Percentiles rank a stretch among this genome's conserved stretches.
phyloP scores from a whole-genome alignment of 1,140 invertebrate genomes.

The Rhysida immarginata region DNA sequence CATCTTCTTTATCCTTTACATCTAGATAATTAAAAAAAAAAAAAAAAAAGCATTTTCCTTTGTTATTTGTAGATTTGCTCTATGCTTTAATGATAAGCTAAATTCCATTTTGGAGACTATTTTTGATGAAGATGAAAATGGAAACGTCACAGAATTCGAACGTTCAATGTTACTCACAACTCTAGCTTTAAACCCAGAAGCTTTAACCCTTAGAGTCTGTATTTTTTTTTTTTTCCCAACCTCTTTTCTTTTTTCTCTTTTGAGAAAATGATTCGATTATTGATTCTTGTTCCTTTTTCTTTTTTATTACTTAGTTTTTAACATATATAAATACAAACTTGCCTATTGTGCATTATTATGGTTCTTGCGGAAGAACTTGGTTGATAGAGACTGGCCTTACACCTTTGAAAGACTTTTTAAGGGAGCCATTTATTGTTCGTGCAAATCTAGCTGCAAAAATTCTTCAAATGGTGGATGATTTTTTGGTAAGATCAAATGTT shows the following conservation, averaged over 20 bases:
- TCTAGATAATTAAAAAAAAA: no score
- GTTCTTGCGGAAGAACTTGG: constrained; percentile 13
- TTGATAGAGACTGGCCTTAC: constrained; percentile 13
- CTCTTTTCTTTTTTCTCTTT: no score
- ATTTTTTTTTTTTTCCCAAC: not conserved
- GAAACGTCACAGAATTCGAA: constrained; percentile 11
- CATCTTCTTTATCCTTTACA: no score
- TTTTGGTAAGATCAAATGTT: constrained; percentile 10
- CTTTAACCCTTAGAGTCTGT: constrained; percentile 13
- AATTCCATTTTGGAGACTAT: constrained; percentile 9
- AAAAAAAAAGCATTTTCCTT: no score
- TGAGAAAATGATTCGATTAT: no score
- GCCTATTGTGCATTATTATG: constrained; percentile 13
- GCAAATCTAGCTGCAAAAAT: constrained; percentile 14
- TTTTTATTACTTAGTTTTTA: constrained; percentile 12
- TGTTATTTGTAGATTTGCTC: constrained; percentile 3
- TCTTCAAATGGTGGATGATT: constrained; percentile 16
- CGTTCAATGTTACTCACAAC: constrained; percentile 9
- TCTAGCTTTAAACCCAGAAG: constrained; percentile 14
- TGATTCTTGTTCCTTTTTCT: no score
- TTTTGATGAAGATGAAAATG: constrained; percentile 16
- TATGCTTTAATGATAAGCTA: constrained; percentile 13
- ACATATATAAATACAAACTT: constrained; percentile 9
- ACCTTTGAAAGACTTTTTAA: constrained; percentile 11
- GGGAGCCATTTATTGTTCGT: constrained; percentile 14